A percentile compares a stretch with the other conserved stretches of the same genome.
phyloP scores from a whole-genome alignment of 2,888 invertebrate genomes.

The Eristalis pertinax region DNA sequence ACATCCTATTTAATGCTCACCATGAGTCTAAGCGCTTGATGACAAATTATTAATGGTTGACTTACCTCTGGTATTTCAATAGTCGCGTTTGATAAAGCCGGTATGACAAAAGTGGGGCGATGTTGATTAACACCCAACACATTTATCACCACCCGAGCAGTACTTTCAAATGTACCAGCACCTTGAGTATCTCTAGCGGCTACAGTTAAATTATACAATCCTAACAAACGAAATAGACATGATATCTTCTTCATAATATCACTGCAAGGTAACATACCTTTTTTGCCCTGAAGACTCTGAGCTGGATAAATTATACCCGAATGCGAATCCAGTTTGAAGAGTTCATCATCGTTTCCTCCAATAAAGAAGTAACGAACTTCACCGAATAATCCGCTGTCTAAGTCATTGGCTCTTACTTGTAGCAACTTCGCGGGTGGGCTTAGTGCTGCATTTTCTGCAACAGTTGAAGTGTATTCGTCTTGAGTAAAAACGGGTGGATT shows the following conservation, averaged over 20 bases:
- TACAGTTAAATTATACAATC: constrained; percentile 85
- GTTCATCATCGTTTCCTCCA: constrained; percentile 86
- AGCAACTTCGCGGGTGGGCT: constrained; percentile 91
- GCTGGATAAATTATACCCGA: constrained; percentile 92
- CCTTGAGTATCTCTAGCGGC: constrained; percentile 90
- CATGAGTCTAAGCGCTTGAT: neutral
- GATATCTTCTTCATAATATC: too few species aligned
- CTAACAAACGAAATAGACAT: constrained; percentile 53
- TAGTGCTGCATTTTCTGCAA: constrained; percentile 91
- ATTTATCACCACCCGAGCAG: constrained; percentile 88
- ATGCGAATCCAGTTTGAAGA: constrained; percentile 88
- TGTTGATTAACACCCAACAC: constrained; percentile 91
- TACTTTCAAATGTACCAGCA: constrained; percentile 85
- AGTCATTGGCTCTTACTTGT: constrained; percentile 88
- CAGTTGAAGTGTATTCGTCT: constrained; percentile 88
- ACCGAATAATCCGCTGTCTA: constrained; percentile 90
- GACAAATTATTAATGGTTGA: constrained; percentile 12
- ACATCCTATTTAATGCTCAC: constrained; percentile 83
- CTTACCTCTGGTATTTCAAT: constrained; percentile 91
- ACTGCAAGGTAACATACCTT: constrained; percentile 72
- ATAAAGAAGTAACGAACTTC: constrained; percentile 89
- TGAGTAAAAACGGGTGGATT: constrained; percentile 92
- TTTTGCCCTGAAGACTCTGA: constrained; percentile 86
- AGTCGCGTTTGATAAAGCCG: constrained; percentile 88
- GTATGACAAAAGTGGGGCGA: constrained; percentile 90